Evolutionary conservation across 2,888 invertebrate species (phyloP).

Genomic region (Dysmachus trigonus): DNA sequence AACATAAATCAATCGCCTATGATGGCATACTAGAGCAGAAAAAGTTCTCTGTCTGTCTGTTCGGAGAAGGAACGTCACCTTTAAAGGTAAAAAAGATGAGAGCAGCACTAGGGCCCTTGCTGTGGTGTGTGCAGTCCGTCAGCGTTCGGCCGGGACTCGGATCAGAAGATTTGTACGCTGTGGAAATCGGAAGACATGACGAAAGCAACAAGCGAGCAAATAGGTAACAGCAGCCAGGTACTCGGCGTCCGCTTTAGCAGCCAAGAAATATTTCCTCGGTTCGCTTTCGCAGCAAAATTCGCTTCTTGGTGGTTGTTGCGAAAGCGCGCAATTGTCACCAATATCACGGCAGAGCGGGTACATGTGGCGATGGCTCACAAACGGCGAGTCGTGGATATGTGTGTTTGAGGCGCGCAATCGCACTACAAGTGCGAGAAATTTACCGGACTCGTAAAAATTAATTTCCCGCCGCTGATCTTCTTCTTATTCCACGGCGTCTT

Average conservation of each 20-base stretch:
- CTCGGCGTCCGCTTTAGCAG: neutral
- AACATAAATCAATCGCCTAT: neutral
- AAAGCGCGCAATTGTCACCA: neutral
- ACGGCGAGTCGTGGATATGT: neutral
- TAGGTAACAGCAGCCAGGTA: neutral
- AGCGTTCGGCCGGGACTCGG: neutral
- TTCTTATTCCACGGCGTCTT: neutral
- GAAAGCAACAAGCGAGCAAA: neutral
- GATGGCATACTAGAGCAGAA: neutral
- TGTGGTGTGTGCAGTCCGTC: neutral
- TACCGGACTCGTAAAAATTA: neutral
- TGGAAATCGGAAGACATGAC: neutral
- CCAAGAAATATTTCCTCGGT: neutral
- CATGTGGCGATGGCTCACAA: neutral
- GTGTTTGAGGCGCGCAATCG: conserved; percentile 13
- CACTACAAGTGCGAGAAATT: conserved; percentile 2
- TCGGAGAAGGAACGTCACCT: neutral
- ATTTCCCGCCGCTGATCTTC: neutral
- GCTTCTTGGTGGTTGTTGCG: neutral
- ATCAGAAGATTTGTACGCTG: neutral
- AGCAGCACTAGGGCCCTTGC: neutral
- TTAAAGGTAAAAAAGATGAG: neutral
- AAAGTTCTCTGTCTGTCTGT: neutral
- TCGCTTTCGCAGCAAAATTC: neutral
- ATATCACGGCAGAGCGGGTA: neutral